phyloP scores from a whole-genome alignment of 30 jellyfish, hydroid and myxozoan species.

The Cassiopea andromeda region DNA sequence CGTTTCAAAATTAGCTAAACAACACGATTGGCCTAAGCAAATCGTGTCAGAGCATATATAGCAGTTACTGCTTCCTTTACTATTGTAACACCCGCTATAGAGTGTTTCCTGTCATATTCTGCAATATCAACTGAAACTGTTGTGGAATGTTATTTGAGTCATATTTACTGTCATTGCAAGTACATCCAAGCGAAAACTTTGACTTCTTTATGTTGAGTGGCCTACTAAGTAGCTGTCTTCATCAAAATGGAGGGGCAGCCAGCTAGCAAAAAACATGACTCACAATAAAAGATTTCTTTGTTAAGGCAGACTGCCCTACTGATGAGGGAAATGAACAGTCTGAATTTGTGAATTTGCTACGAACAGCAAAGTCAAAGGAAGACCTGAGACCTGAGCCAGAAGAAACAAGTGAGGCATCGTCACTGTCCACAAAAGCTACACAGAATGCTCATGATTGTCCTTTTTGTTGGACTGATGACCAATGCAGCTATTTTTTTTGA shows the following conservation, averaged over 20 bases:
- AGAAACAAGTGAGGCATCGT: background rate
- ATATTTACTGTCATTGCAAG: too few species aligned
- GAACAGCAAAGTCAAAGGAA: background rate
- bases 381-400: background rate
- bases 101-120: too few species aligned
- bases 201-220: too few species aligned
- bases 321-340: background rate
- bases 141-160: too few species aligned
- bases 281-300: background rate
- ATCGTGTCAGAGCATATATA: too few species aligned
- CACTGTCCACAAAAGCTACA: slow-evolving; percentile 11
- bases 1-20: too few species aligned
- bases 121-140: too few species aligned
- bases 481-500: slow-evolving; percentile 21
- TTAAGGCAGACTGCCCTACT: background rate
- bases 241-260: background rate
- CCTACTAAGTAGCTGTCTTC: background rate
- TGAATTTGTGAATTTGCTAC: background rate
- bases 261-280: background rate
- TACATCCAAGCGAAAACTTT: too few species aligned
- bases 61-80: too few species aligned
- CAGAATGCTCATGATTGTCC: slow-evolving; percentile 12
- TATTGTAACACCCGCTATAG: too few species aligned
- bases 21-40: too few species aligned
- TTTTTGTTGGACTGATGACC: slow-evolving; percentile 31